A percentile compares a stretch with the other conserved stretches of the same genome.
Conservation (phyloP, 2,888 invertebrate genomes). For the Idaea aversata region DNA sequence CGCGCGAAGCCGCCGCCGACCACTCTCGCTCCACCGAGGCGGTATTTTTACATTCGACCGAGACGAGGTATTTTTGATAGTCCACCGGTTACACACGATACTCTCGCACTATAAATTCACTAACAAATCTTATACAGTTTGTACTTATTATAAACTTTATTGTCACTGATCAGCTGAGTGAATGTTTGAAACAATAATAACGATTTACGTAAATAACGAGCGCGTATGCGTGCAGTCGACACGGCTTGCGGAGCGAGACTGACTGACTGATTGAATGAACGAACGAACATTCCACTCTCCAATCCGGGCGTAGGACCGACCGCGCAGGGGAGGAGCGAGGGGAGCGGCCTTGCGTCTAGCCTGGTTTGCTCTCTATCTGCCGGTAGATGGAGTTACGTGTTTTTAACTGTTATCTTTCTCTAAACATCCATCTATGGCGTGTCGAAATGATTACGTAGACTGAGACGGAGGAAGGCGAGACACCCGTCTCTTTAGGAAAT, state of each 20-base stretch:
- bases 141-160: slow-evolving; percentile 37
- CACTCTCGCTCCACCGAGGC: slow-evolving; percentile 60
- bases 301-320: slow-evolving; percentile 17
- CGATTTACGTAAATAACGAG: slow-evolving; percentile 49
- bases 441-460: slow-evolving; percentile 44
- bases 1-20: slow-evolving; percentile 39
- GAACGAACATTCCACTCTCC: slow-evolving; percentile 50
- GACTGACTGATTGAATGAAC: slow-evolving; percentile 63
- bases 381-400: slow-evolving; percentile 63
- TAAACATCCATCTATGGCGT: slow-evolving; percentile 17
- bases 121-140: slow-evolving; percentile 19
- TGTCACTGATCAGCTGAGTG: slow-evolving; percentile 74
- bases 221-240: slow-evolving; percentile 29
- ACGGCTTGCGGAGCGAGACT: slow-evolving; percentile 63
- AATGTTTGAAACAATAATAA: slow-evolving; percentile 71
- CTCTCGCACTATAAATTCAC: slow-evolving; percentile 31
- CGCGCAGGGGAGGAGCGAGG: slow-evolving; percentile 36
- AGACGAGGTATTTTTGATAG: slow-evolving; percentile 33
- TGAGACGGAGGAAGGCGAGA: slow-evolving; percentile 31
- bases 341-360: slow-evolving; percentile 20
- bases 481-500: slow-evolving; percentile 50
- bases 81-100: slow-evolving; percentile 42
- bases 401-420: slow-evolving; percentile 26
- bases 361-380: slow-evolving; percentile 4
- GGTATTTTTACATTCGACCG: slow-evolving; percentile 60